Base-by-base conservation (phyloP, 1,140 invertebrate genomes). In the Diplogasteroides magnus region DNA sequence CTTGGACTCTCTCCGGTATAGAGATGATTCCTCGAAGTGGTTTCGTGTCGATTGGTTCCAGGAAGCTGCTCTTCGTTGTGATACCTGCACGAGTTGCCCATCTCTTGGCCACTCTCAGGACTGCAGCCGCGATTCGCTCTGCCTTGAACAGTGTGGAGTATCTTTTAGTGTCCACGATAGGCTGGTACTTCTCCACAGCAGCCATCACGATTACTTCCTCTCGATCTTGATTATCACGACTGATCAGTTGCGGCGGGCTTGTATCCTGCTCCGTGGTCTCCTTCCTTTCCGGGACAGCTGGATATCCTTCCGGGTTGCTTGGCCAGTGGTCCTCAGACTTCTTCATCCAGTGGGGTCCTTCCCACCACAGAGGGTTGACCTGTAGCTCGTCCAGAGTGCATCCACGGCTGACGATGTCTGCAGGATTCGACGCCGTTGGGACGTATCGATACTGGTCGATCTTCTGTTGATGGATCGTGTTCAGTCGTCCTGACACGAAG, bases 241-340 rank as follows among this genome's bases (percentile, higher is more conserved):
- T n/a, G n/a, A n/a, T n/a, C n/a, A n/a, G n/a, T n/a, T n/a, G n/a
- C n/a, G n/a, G n/a, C n/a, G n/a, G n/a, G 59, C 3, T 11, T n/a
- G 3, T 32, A 61, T 26, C 48, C 37, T 66, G 31, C 25, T 66
- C 64, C 19, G 31, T 66, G 64, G 37, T 57, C 64, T 13, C 32
- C n/a, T 32, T 57, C 48, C 64, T 32, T 32, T 37, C 28, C 26
- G 32, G 25, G 3, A 2, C 14, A 25, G 37, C 19, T 2, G 19
- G 27, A 32, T 58, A 56, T 25, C 15, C 57, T 2, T 58, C 27
- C 27, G 32, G 64, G 26, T 2, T 26, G 64, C 2, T 57, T 6
- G n/a, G 32, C 32, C 25, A 57, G 31, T 66, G 64, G 15, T 23
- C n/a, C n/a, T 23, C 28, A 11, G 2, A 2, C 37, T 26, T n/a